Base-by-base conservation (phyloP, 1,140 invertebrate genomes). In the Drosophila nigromelanica region DNA sequence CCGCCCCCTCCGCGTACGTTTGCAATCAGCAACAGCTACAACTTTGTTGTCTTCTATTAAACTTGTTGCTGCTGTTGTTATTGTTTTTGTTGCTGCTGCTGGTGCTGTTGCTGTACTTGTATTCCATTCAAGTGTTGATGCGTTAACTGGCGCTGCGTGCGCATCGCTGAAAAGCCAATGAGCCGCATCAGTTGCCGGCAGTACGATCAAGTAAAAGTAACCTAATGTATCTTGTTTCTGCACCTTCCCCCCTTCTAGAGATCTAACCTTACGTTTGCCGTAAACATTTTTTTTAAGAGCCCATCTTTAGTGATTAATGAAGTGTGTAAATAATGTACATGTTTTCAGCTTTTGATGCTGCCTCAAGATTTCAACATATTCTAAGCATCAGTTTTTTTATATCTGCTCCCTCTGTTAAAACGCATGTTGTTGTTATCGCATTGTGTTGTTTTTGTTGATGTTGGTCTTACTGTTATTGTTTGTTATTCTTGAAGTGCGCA, bases 61-160 rank as follows among this genome's bases (percentile, higher is more conserved):
- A 55, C 59, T 51, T 60, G 42, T 24, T 10, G 30, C 39, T 54
- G 37, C 43, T 77, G 30, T 33, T 33, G 63, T 51, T 60, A 37
- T 24, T 10, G 30, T 45, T 54, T 24, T 45, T 77, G 45, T 51
- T 48, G 27, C 60, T 50, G 45, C 33, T 63, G 60, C 43, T 70
- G 48, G 51, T 63, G 77, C 55, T 73, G 35, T 60, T 54, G 55
- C 45, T 66, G 47, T 56, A 55, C 52, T 45, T 70, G 77, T 71
- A 64, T 60, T 70, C 71, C 66, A 80, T 75, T 78, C 83, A 82
- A 87, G 83, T 87, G 83, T 82, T 87, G 83, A 89, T 87, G 82
- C 82, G 83, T 87, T 87, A 82, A 89, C 82, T 89, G 79, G 83
- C 64, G 68, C 78, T 89, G 82, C 79, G 82, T 87, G 82, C 83